phyloP scores from a whole-genome alignment of 2,113 vertebrate genomes.

The Macaca fascicularis region DNA sequence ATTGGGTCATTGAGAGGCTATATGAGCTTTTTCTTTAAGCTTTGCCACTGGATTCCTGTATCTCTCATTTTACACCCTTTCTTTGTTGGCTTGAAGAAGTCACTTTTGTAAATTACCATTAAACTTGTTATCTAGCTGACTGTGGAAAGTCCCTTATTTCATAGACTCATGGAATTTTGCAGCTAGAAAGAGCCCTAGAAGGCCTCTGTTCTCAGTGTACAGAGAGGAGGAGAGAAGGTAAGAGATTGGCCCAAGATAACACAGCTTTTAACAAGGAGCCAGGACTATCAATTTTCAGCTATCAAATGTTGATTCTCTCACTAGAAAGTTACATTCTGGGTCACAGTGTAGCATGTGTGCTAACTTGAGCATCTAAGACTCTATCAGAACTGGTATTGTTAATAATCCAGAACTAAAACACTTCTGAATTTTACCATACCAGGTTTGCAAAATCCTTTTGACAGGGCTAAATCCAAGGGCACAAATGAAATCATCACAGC shows the following conservation, averaged over 20 bases:
- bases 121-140: conserved; percentile 26
- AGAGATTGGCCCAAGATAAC: conserved; percentile 34
- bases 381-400: neutral
- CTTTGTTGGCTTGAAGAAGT: conserved; percentile 48
- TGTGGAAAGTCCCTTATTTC: conserved; percentile 39
- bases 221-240: neutral
- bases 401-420: neutral
- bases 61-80: conserved; percentile 38
- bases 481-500: neutral
- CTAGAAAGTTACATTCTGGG: neutral
- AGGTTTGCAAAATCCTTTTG: neutral
- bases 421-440: neutral
- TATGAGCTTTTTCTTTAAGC: neutral
- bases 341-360: neutral
- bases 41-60: neutral
- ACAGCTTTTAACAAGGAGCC: conserved; percentile 8
- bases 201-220: neutral
- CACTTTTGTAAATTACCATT: conserved; percentile 57
- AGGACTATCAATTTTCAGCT: conserved; percentile 21
- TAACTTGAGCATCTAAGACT: neutral
- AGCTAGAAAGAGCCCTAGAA: conserved; percentile 26
- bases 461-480: neutral
- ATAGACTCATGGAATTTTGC: conserved; percentile 33
- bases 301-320: neutral
- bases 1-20: neutral